Evolutionary conservation across 1,140 invertebrate species (phyloP).

Genomic region (Aphaenogaster rudis): DNA sequence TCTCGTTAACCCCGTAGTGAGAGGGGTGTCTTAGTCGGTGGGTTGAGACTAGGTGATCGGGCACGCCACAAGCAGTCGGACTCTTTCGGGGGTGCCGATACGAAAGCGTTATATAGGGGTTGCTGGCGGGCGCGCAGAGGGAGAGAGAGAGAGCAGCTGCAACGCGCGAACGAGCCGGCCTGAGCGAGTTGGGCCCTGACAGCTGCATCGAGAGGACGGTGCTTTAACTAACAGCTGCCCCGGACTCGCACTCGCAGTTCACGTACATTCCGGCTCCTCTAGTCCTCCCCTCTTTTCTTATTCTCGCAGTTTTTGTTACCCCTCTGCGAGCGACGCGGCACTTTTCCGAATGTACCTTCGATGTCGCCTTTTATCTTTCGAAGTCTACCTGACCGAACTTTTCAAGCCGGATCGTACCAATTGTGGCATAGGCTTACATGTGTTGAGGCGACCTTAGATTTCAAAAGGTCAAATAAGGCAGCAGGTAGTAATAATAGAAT

Average conservation of each 20-base stretch:
- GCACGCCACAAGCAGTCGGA: conserved; percentile 24
- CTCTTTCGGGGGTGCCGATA: conserved; percentile 77
- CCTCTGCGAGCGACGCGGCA: background rate
- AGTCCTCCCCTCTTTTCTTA: background rate
- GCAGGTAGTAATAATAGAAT: conserved; percentile 5
- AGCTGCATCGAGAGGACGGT: conserved; percentile 80
- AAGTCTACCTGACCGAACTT: conserved; percentile 51
- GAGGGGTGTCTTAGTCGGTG: conserved; percentile 44
- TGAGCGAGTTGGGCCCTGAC: conserved; percentile 75
- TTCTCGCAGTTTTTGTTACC: conserved; percentile 24
- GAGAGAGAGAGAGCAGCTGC: conserved; percentile 77
- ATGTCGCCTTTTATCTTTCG: conserved; percentile 23
- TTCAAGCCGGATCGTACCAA: background rate
- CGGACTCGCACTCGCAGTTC: conserved; percentile 76
- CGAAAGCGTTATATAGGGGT: conserved; percentile 76
- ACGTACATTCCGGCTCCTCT: conserved; percentile 72
- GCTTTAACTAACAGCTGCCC: conserved; percentile 84
- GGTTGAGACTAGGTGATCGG: conserved; percentile 39
- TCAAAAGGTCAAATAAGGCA: conserved; percentile 4
- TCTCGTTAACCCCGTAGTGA: conserved; percentile 47
- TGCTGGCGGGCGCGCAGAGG: conserved; percentile 64
- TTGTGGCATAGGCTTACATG: background rate
- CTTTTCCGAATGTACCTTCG: conserved; percentile 40
- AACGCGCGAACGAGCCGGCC: conserved; percentile 66
- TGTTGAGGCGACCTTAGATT: background rate